Evolutionary conservation across 2,113 vertebrate genomes (phyloP).

Genomic region (Cyprinus carpio): DNA sequence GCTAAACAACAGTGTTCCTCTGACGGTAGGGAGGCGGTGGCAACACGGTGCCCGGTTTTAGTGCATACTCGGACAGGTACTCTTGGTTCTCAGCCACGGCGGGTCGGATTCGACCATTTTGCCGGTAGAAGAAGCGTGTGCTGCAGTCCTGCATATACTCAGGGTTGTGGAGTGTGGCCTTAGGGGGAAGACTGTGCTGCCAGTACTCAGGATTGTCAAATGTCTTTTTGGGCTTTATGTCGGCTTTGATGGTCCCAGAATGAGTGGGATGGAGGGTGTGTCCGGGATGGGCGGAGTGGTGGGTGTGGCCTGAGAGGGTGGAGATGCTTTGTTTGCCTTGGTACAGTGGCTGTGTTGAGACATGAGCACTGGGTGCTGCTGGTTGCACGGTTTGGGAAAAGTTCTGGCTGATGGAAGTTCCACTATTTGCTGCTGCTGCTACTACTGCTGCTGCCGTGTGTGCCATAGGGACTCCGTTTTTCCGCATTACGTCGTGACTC

Average conservation of each 20-base stretch:
- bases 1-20: slow-evolving; percentile 97
- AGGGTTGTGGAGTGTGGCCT: slow-evolving; percentile 89
- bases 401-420: slow-evolving; percentile 23
- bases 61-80: slow-evolving; percentile 95
- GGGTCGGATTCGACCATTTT: slow-evolving; percentile 95
- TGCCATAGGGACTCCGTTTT: slow-evolving; percentile 72
- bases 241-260: slow-evolving; percentile 74
- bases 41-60: slow-evolving; percentile 93
- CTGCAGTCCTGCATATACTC: slow-evolving; percentile 98
- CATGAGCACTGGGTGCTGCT: slow-evolving; percentile 49
- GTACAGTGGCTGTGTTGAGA: slow-evolving; percentile 62
- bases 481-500: slow-evolving; percentile 77
- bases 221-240: slow-evolving; percentile 92
- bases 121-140: slow-evolving; percentile 98
- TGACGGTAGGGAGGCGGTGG: slow-evolving; percentile 98
- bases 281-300: slow-evolving; percentile 73
- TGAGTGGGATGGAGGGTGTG: slow-evolving; percentile 69
- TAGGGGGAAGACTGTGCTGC: slow-evolving; percentile 96
- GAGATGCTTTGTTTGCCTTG: slow-evolving; percentile 68
- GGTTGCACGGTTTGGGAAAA: slow-evolving; percentile 60
- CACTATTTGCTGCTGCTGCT: neutral
- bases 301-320: slow-evolving; percentile 70
- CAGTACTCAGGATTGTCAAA: slow-evolving; percentile 99
- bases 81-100: slow-evolving; percentile 96
- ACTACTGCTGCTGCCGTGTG: slow-evolving; percentile 60